Evolutionary conservation across 2,888 invertebrate genomes (phyloP).

Genomic region (Himalopsyche japonica): DNA sequence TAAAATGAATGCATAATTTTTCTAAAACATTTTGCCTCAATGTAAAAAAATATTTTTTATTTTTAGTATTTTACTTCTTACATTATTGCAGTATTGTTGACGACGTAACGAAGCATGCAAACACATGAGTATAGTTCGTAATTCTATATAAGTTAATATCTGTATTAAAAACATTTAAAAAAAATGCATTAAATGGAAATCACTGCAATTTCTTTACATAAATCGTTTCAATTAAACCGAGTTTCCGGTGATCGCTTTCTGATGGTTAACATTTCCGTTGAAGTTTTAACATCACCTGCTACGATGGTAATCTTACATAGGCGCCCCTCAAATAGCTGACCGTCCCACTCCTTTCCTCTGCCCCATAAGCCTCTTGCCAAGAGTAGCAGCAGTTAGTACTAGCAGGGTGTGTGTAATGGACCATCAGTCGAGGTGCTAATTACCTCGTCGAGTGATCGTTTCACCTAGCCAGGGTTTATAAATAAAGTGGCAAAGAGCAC

Average conservation of each 20-base stretch:
- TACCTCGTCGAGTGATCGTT: slow-evolving; percentile 7
- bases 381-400: not conserved
- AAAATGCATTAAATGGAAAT: too few species aligned
- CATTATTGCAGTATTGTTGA: too few species aligned
- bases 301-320: not conserved
- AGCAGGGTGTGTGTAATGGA: slow-evolving; percentile 11
- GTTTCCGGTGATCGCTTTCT: not conserved
- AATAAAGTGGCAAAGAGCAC: not conserved
- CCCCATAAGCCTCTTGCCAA: not conserved
- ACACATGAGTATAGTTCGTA: too few species aligned
- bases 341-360: not conserved
- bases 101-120: too few species aligned
- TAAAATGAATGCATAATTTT: too few species aligned
- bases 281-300: not conserved
- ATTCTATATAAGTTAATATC: too few species aligned
- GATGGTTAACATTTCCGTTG: not conserved
- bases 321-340: not conserved
- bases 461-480: not conserved
- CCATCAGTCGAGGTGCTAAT: slow-evolving; percentile 22
- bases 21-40: too few species aligned
- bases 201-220: not conserved
- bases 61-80: too few species aligned
- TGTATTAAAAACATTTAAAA: too few species aligned
- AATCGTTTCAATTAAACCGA: not conserved
- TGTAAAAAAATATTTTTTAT: too few species aligned